These are phyloP conservation scores for Takifugu ocellatus DNA, from an alignment of 2,797 vertebrate genomes.

Conservation along the genomic window DNA sequence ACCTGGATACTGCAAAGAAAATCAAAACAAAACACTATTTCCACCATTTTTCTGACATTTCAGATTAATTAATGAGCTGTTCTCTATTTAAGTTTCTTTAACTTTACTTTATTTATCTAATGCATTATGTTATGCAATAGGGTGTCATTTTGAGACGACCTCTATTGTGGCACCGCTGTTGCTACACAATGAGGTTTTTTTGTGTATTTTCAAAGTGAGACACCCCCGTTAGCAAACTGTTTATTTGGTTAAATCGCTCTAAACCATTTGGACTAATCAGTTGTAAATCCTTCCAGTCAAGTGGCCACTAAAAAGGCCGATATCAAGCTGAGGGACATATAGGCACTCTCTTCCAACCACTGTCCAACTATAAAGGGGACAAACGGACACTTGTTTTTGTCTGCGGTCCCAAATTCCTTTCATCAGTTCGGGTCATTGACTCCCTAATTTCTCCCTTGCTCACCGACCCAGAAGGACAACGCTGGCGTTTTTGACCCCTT, in stretches of 20 bases:
- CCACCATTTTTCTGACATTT: no score
- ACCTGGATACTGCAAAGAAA: no score
- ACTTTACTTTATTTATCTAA: no score
- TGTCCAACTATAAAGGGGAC: constrained; percentile 4
- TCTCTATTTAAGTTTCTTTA: no score
- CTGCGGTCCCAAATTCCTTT: constrained; percentile 32
- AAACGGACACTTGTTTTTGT: constrained; percentile 21
- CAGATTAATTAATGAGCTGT: no score
- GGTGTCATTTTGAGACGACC: no score
- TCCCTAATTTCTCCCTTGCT: constrained; percentile 19
- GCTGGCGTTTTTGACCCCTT: neutral
- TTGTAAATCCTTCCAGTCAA: constrained; percentile 58
- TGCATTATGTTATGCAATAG: no score
- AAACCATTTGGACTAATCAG: constrained; percentile 39
- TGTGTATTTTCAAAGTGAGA: neutral
- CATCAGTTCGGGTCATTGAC: constrained; percentile 43
- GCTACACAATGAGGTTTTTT: no score
- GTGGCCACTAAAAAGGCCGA: constrained; percentile 45
- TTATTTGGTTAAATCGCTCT: constrained; percentile 14
- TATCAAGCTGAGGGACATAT: constrained; percentile 41
- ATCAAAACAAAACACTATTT: no score
- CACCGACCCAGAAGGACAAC: constrained; percentile 46
- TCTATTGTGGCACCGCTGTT: no score
- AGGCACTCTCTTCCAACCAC: constrained; percentile 12
- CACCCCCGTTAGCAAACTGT: constrained; percentile 2